These are phyloP conservation scores for Sepioteuthis lessoniana DNA, from an alignment of 2,888 invertebrate genomes.

Conservation along the genomic window DNA sequence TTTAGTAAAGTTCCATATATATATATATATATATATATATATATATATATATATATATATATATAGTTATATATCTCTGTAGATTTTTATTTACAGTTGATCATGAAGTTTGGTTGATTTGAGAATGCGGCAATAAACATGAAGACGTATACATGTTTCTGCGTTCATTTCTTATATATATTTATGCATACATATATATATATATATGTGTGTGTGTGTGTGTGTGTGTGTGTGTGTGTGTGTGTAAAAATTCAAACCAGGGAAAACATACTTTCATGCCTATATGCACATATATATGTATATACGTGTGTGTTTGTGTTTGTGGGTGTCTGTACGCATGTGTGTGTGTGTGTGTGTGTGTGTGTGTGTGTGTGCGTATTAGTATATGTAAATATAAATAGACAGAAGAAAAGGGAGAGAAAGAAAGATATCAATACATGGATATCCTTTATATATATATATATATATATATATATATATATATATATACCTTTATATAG, in stretches of 20 bases:
- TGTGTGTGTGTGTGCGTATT: background rate
- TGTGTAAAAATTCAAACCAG: background rate
- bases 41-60: no score
- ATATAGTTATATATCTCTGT: no score
- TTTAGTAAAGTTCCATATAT: no score
- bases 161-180: background rate
- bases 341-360: background rate
- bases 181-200: background rate
- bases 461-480: background rate
- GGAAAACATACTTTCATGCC: background rate
- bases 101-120: no score
- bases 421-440: background rate
- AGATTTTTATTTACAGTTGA: no score
- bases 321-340: background rate
- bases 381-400: no score
- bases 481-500: background rate
- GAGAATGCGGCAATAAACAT: no score
- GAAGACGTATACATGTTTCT: background rate
- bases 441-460: background rate
- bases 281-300: background rate
- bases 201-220: background rate
- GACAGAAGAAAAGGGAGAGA: no score
- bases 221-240: no score
- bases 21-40: no score
- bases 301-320: background rate